These are phyloP conservation scores for Sturnira hondurensis DNA, from an alignment of 2,113 vertebrate species.

Conservation along the genomic window DNA sequence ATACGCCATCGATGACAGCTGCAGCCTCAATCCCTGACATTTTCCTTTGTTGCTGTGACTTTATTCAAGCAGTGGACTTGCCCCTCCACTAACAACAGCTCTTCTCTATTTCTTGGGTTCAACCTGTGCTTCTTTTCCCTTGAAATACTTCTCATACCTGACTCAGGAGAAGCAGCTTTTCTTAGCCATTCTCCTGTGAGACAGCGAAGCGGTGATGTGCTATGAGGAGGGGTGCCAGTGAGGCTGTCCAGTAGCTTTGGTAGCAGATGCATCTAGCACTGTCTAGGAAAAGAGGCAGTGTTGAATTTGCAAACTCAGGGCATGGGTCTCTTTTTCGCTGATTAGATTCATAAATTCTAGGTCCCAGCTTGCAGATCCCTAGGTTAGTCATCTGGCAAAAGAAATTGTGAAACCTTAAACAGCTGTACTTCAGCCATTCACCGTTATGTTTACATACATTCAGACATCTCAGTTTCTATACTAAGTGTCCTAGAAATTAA, in stretches of 20 bases:
- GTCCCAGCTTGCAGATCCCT: background rate
- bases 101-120: background rate
- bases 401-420: background rate
- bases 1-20: background rate
- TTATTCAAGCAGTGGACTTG: background rate
- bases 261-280: background rate
- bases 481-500: background rate
- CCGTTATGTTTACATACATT: background rate
- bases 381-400: conserved; percentile 10
- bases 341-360: background rate
- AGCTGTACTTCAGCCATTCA: background rate
- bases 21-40: background rate
- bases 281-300: background rate
- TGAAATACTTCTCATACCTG: background rate
- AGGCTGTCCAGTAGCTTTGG: background rate
- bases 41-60: background rate
- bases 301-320: background rate
- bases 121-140: background rate
- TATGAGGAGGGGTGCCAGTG: background rate
- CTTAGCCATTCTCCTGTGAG: background rate
- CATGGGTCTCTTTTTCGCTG: background rate
- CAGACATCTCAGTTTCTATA: background rate
- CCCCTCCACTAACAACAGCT: background rate
- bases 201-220: background rate
- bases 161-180: background rate